Evolutionary conservation across 1,140 invertebrate genomes (phyloP).

Genomic region (Thaumetopoea pityocampa): DNA sequence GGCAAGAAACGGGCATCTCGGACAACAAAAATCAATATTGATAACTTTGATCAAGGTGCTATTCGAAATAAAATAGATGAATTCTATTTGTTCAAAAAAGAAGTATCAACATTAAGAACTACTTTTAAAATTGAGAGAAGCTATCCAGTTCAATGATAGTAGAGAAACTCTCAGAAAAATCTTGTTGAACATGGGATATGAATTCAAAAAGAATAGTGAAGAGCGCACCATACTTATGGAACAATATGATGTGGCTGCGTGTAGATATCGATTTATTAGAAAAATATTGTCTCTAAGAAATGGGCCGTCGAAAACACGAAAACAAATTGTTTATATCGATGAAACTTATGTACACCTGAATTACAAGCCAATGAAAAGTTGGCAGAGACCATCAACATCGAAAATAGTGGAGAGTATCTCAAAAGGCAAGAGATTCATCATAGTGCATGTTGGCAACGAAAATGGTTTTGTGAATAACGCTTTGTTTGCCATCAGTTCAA

Average conservation of each 20-base stretch:
- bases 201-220: background rate
- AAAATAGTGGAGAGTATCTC: background rate
- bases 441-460: too few species aligned
- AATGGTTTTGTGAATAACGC: too few species aligned
- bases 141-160: background rate
- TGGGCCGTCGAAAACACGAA: too few species aligned
- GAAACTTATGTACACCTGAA: background rate
- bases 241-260: too few species aligned
- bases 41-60: too few species aligned
- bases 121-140: background rate
- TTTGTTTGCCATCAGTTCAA: too few species aligned
- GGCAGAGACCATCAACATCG: background rate
- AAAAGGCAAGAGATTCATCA: background rate
- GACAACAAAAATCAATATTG: too few species aligned
- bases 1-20: too few species aligned
- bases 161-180: background rate
- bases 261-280: too few species aligned
- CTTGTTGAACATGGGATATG: background rate
- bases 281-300: too few species aligned
- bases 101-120: background rate
- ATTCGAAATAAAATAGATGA: too few species aligned
- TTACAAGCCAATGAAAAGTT: background rate
- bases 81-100: background rate
- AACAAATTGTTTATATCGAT: background rate
- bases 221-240: too few species aligned